These are phyloP conservation scores for Odontophorus gujanensis DNA, from an alignment of 2,113 vertebrate genomes.

Conservation along the genomic window DNA sequence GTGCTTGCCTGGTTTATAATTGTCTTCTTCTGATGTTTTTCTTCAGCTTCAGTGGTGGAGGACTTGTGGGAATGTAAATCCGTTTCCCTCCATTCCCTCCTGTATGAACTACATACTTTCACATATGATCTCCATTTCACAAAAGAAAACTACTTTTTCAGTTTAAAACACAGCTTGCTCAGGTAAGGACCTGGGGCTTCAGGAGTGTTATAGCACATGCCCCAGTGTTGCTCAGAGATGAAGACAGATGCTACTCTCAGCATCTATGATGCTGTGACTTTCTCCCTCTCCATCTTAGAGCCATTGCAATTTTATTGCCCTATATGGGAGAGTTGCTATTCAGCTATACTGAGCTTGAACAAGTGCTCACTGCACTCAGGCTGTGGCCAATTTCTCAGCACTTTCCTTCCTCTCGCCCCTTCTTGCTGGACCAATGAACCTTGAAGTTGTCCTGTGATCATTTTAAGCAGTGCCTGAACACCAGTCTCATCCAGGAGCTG, in stretches of 20 bases:
- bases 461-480: not conserved
- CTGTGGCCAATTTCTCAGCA: not conserved
- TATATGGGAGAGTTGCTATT: not conserved
- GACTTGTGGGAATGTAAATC: not conserved
- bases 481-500: not conserved
- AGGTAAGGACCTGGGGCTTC: not conserved
- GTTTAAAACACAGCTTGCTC: not conserved
- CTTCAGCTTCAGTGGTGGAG: not conserved
- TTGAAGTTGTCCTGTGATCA: not conserved
- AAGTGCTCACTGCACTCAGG: rapidly evolving
- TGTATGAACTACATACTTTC: not conserved
- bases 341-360: not conserved
- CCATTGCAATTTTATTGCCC: not conserved
- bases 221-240: not conserved
- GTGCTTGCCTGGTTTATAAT: not conserved
- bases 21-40: not conserved
- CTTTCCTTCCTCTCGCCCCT: not conserved
- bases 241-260: not conserved
- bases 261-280: not conserved
- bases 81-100: not conserved
- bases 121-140: not conserved
- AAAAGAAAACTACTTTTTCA: not conserved
- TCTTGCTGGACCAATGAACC: not conserved
- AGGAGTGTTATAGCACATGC: not conserved
- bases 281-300: not conserved